Evolutionary conservation across 1,140 invertebrate genomes (phyloP).

Genomic region (Drosophila parvula): DNA sequence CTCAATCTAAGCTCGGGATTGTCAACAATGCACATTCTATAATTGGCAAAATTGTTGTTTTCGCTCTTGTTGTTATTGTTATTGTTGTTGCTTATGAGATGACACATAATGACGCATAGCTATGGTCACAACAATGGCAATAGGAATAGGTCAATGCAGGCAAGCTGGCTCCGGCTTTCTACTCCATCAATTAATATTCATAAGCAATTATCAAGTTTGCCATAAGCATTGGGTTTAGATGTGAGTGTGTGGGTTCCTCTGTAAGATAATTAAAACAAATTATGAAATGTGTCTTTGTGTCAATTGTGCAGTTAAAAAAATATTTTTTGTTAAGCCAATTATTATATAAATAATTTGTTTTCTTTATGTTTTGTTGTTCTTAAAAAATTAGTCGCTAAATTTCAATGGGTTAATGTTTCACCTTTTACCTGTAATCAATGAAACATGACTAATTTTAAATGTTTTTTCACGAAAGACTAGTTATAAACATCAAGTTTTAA

Average conservation of each 20-base stretch:
- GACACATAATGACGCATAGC: slow-evolving; percentile 63
- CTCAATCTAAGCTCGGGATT: not conserved
- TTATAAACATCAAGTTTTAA: not conserved
- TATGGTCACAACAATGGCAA: slow-evolving; percentile 15
- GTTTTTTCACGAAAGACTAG: not conserved
- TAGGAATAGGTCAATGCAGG: slow-evolving; percentile 7
- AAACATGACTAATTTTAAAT: not conserved
- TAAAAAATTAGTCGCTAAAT: too few relatives aligned
- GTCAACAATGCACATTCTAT: slow-evolving; percentile 7
- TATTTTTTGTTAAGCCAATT: not conserved
- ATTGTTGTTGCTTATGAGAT: slow-evolving; percentile 31
- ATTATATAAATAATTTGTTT: too few relatives aligned
- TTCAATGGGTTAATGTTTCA: not conserved
- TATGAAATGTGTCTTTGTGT: slow-evolving; percentile 67
- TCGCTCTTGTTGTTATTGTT: not conserved
- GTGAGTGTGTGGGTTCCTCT: slow-evolving; percentile 18
- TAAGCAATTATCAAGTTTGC: slow-evolving; percentile 50
- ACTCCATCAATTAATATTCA: slow-evolving; percentile 75
- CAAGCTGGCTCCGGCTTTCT: slow-evolving; percentile 43
- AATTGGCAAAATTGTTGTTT: slow-evolving; percentile 9
- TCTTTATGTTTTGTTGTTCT: too few relatives aligned
- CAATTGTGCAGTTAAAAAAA: slow-evolving; percentile 15
- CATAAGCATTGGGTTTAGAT: slow-evolving; percentile 29
- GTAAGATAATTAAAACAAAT: slow-evolving; percentile 73
- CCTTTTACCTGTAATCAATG: not conserved